Conservation (phyloP, 2,888 invertebrate species). For the Synanthedon vespiformis region DNA sequence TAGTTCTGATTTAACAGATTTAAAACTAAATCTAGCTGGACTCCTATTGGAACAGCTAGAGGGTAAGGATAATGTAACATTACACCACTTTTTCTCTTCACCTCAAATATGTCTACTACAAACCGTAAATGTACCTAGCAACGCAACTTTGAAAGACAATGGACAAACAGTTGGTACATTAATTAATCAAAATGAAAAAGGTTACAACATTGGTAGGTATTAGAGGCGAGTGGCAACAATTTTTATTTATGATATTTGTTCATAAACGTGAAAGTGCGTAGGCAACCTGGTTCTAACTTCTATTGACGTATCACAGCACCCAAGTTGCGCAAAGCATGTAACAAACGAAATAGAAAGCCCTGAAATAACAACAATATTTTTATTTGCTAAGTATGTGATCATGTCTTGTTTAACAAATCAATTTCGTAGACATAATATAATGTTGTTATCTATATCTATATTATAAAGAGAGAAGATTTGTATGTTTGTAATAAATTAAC, state of each 20-base stretch:
- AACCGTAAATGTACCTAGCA: no score
- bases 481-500: no score
- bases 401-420: neutral
- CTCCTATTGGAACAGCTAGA: no score
- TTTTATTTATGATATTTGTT: slow-evolving; percentile 15
- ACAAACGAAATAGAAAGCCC: slow-evolving; percentile 29
- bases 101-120: no score
- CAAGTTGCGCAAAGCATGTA: slow-evolving; percentile 32
- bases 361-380: slow-evolving; percentile 1
- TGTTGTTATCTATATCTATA: no score
- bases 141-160: no score
- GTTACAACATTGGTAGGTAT: slow-evolving; percentile 20
- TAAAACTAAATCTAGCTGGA: no score
- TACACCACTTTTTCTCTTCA: no score
- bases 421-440: no score
- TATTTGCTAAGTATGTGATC: neutral
- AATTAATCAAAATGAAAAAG: slow-evolving; percentile 37
- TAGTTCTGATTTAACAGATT: no score
- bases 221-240: slow-evolving; percentile 18
- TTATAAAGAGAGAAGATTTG: no score
- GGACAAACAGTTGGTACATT: slow-evolving; percentile 6
- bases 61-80: no score
- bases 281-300: slow-evolving; percentile 22
- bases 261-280: slow-evolving; percentile 42
- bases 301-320: neutral